Evolutionary conservation across 2,113 vertebrate species (phyloP), one percentile per base, ranked within the genome.

Genomic region (Solea senegalensis): DNA sequence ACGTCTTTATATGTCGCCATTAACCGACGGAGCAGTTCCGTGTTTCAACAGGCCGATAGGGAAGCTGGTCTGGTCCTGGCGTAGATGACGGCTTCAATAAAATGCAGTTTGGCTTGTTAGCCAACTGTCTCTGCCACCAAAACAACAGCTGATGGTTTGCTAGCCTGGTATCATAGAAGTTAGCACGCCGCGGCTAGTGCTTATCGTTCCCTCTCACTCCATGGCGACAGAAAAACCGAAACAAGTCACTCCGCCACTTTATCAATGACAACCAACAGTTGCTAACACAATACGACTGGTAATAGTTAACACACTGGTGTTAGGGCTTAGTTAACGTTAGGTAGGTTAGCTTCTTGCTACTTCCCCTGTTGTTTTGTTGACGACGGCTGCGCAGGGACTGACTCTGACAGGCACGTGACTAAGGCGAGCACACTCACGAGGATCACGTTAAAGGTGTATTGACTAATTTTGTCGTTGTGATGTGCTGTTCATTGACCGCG

Each of bases 361-460:
- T 90, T 91, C 86, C 78, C 58, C 64, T 5, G 65, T 41, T 53
- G 65, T 41, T 53, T 58, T 69, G 79, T 76, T 83, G 69, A 82
- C 70, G 59, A 45, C 69, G 65, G 58, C 76, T 83, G 88, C 83
- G 83, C 82, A 59, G 50, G 51, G 14, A 26, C 7, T 14, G 9
- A 3, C 44, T 80, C 79, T 90, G 90, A 92, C 90, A 82, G 80
- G 54, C 92, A 93, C 91, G 93, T 94, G 92, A 94, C 84, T 51
- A 1, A 4, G 8, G 21, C 76, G 55, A 7, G 41, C 4, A 14
- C 16, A 7, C 69, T 93, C 93, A 93, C 90, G 90, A 86, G 93
- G 81, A 86, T 39, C 3, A 66, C 6, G 86, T 91, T 91, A 92
- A 90, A 87, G 83, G 69, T 0, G 28, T 66, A 83, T 74, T 26